Conservation (phyloP, 2,113 vertebrate species). For the Paralichthys olivaceus region DNA sequence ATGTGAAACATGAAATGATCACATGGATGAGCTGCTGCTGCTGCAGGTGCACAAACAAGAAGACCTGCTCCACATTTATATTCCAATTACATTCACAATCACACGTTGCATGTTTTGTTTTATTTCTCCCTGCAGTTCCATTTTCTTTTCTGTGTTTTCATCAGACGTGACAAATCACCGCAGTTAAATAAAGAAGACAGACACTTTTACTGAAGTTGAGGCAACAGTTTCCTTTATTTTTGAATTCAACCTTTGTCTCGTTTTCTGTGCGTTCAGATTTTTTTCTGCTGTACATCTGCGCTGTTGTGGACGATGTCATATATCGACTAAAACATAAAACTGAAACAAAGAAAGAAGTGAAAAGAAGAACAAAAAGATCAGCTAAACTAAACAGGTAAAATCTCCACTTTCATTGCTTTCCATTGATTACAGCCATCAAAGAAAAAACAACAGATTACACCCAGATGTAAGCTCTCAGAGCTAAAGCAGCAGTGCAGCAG, state of each 20-base stretch:
- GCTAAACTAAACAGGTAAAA: background rate
- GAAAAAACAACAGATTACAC: conserved; percentile 61
- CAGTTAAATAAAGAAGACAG: conserved; percentile 25
- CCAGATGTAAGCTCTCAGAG: conserved; percentile 59
- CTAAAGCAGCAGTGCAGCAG: conserved; percentile 46
- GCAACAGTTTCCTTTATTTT: conserved; percentile 10
- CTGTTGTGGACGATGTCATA: conserved; percentile 5
- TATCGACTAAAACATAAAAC: conserved; percentile 5
- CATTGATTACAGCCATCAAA: conserved; percentile 66
- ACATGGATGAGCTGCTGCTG: conserved; percentile 51
- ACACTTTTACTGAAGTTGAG: conserved; percentile 33
- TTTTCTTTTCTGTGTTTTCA: conserved; percentile 22
- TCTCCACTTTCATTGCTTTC: conserved; percentile 32
- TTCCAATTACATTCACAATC: conserved; percentile 20
- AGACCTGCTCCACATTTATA: background rate
- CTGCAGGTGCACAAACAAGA: conserved; percentile 31
- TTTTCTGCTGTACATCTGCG: background rate
- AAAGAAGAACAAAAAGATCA: background rate
- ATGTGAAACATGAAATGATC: conserved; percentile 38
- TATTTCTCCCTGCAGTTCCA: conserved; percentile 18
- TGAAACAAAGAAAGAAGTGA: conserved; percentile 5
- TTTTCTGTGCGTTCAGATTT: background rate
- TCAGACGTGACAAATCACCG: conserved; percentile 33
- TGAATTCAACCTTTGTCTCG: background rate
- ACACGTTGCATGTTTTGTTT: conserved; percentile 4